Base-by-base conservation (phyloP, 2,113 vertebrate genomes). In the Cephalopholis sonnerati region DNA sequence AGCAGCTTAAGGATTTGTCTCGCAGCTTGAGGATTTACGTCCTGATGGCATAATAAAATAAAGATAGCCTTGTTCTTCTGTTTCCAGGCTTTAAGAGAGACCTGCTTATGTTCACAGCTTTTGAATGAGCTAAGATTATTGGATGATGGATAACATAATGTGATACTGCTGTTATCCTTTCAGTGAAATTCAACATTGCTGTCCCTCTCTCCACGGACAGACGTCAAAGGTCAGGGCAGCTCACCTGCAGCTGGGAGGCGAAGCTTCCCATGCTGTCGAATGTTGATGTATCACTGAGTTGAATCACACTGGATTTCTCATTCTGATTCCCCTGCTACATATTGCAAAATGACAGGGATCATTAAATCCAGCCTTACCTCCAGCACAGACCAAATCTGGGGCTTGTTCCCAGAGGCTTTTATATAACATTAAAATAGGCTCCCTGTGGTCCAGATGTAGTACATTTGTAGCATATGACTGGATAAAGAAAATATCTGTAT, bases 1-100 rank as follows among this genome's bases (percentile, higher is more conserved):
- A 77, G 64, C 86, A 77, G 76, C 74, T 70, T 79, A 74, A 87
- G 87, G 77, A 89, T 93, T 90, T 91, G 82, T 89, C 83, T 83
- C 22, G 1, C 76, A 74, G 81, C 62, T 74, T 67, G 69, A 44
- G 83, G 81, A 86, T 92, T 87, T 86, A 72, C 63, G 58, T 84
- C 83, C 51, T 72, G 79, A 78, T 83, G 81, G 73, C 71, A 69
- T 79, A 75, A 82, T 82, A 77, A 85, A 85, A 85, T 70, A 65
- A 78, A 86, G 81, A 87, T 71, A 71, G 58, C 72, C 80, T 77
- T 72, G 66, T 76, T 71, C 63, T 73, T 55, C 80, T 64, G 76
- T 76, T 77, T 75, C 54, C 32, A 29, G 64, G 65, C 77, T 64
- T 46, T 41, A 18, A n/a, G 57, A 44, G 32, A 64, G 58, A 59